Evolutionary conservation across 2,797 vertebrate species (phyloP), one percentile per base, ranked within the genome.

Genomic region (Sternarchorhynchus goeldii): DNA sequence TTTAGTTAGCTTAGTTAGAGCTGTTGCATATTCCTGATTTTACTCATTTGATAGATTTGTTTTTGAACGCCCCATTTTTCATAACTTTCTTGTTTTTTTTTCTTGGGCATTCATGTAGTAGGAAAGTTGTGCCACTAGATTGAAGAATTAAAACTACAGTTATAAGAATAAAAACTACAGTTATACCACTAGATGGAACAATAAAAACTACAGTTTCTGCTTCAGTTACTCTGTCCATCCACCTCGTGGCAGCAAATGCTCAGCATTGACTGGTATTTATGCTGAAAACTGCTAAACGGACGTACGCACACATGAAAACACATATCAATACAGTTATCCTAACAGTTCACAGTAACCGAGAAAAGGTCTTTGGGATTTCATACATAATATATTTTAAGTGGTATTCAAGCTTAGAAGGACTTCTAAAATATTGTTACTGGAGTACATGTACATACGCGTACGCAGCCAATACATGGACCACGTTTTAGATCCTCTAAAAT

Each of bases 101-200:
- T 56, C 32, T n/a, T 45, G 0, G 6, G 50, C 36, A 55, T 10
- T 62, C 2, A 36, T 53, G n/a, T 29, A 60, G n/a, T 29, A 5
- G 32, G 20, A 17, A 17, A 68, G 7, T 17, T 18, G 3, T 59
- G 56, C 63, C 59, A 65, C 60, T 53, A 71, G 53, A 41, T 53
- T 68, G 63, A 20, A 71, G 68, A 57, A 53, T 55, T 6, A 67
- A 16, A 31, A 25, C 25, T 25, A 25, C 25, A 25, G 25, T 25
- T 7, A 25, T 25, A 25, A 25, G 1, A 25, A 25, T 25, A 25
- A 25, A 25, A 25, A 25, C 25, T 25, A 25, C 25, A 25, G 25
- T 18, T 50, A 2, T 59, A 62, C 63, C 59, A 65, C 60, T 53
- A 71, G 53, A 41, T 53, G 75, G 63, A 20, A 71, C 60, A 57